Percentiles rank a stretch among this genome's conserved stretches.
Evolutionary conservation across 2,888 invertebrate genomes (phyloP).

Genomic region (Hybos culiciformis): DNA sequence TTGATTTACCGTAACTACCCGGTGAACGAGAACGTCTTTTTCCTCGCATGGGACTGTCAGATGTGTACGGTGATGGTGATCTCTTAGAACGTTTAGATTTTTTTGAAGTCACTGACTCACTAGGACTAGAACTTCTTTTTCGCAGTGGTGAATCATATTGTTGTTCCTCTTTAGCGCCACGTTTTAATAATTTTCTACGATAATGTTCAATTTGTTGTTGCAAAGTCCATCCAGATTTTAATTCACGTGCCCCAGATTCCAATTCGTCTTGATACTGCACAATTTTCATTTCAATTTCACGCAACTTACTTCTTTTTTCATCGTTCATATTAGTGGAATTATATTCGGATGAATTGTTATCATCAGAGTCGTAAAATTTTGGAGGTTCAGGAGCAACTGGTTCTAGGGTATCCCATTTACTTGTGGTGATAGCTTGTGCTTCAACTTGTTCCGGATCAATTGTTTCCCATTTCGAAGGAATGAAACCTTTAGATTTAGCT

Average conservation of each 20-base stretch:
- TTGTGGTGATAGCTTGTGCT: constrained; percentile 71
- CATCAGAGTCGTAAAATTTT: constrained; percentile 29
- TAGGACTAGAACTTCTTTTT: constrained; percentile 20
- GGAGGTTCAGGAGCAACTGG: constrained; percentile 30
- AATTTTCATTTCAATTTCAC: constrained; percentile 91
- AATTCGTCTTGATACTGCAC: constrained; percentile 93
- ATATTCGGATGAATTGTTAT: constrained; percentile 28
- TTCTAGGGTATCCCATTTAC: constrained; percentile 75
- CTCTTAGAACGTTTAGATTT: constrained; percentile 20
- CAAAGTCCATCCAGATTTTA: constrained; percentile 61
- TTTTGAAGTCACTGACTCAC: constrained; percentile 17
- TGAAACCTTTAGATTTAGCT: constrained; percentile 49
- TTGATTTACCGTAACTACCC: constrained; percentile 27
- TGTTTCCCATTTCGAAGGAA: constrained; percentile 92
- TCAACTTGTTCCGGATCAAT: constrained; percentile 78
- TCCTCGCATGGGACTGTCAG: constrained; percentile 26
- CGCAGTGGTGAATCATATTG: constrained; percentile 24
- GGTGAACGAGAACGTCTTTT: constrained; percentile 36
- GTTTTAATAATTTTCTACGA: constrained; percentile 67
- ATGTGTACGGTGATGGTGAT: constrained; percentile 24
- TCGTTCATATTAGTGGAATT: constrained; percentile 43
- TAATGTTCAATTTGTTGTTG: constrained; percentile 82
- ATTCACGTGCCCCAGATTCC: constrained; percentile 65
- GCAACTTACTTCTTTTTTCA: constrained; percentile 56
- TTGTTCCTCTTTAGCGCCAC: constrained; percentile 11